A percentile compares a stretch with the other conserved stretches of the same genome.
These are phyloP conservation scores for Lophotis ruficrista DNA, from an alignment of 2,113 vertebrate species.

Conservation along the genomic window DNA sequence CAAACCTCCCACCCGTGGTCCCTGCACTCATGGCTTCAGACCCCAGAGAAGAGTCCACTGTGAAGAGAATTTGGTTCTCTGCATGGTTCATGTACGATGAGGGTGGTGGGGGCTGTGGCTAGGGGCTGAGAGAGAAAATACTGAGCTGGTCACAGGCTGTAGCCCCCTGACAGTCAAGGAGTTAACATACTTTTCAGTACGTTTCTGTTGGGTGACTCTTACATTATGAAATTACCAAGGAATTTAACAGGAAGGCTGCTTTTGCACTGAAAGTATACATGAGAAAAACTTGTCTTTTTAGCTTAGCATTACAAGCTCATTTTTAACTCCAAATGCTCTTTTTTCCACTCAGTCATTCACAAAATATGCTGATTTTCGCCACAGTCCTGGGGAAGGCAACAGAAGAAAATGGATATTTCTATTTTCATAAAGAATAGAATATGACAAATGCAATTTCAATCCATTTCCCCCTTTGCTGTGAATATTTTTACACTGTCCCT, in stretches of 20 bases:
- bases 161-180: neutral
- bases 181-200: neutral
- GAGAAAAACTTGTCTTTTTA: neutral
- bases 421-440: neutral
- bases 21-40: neutral
- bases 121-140: neutral
- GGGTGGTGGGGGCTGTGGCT: neutral
- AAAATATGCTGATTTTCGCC: neutral
- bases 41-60: neutral
- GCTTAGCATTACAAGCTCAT: neutral
- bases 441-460: neutral
- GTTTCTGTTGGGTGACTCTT: neutral
- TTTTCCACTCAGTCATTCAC: neutral
- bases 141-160: neutral
- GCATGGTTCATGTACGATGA: accelerated
- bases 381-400: neutral
- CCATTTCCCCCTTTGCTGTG: neutral
- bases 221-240: neutral
- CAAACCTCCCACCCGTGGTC: accelerated
- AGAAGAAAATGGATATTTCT: neutral
- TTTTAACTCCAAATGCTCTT: neutral
- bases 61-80: neutral
- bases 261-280: neutral
- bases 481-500: neutral
- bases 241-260: neutral